Evolutionary conservation across 2,797 vertebrate species (phyloP).

Genomic region (Molothrus ater): DNA sequence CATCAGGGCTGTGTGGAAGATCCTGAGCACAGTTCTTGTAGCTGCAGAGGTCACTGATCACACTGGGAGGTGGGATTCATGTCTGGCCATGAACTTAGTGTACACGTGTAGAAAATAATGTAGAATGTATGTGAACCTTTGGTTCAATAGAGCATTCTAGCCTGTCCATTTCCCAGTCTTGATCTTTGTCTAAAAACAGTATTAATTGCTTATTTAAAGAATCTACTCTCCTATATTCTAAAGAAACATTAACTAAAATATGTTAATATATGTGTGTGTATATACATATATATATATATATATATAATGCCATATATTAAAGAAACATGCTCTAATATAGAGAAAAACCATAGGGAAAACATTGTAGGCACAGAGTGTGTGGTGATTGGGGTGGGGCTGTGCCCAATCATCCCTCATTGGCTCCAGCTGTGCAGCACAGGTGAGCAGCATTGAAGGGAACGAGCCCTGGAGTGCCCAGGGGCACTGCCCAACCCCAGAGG

Average conservation of each 20-base stretch:
- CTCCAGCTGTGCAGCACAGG: neutral
- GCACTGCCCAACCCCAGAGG: neutral
- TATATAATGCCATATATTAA: neutral
- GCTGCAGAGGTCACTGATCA: neutral
- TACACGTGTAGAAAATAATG: neutral
- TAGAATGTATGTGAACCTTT: neutral
- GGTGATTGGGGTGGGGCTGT: neutral
- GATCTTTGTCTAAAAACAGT: neutral
- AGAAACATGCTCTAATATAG: neutral
- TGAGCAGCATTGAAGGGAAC: neutral
- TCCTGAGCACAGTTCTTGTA: neutral
- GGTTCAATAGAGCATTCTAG: neutral
- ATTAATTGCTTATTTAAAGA: neutral
- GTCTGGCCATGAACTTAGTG: neutral
- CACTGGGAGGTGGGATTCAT: neutral
- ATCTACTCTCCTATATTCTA: neutral
- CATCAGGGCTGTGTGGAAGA: neutral
- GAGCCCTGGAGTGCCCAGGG: neutral
- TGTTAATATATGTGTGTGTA: neutral
- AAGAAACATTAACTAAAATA: neutral
- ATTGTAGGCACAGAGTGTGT: neutral
- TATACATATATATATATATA: fast-evolving
- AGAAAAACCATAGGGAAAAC: neutral
- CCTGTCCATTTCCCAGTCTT: neutral
- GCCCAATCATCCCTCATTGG: neutral